A percentile compares a stretch with the other conserved stretches of the same genome.
These are phyloP conservation scores for Macrosteles quadrilineatus DNA, from an alignment of 1,140 invertebrate genomes.

Conservation along the genomic window DNA sequence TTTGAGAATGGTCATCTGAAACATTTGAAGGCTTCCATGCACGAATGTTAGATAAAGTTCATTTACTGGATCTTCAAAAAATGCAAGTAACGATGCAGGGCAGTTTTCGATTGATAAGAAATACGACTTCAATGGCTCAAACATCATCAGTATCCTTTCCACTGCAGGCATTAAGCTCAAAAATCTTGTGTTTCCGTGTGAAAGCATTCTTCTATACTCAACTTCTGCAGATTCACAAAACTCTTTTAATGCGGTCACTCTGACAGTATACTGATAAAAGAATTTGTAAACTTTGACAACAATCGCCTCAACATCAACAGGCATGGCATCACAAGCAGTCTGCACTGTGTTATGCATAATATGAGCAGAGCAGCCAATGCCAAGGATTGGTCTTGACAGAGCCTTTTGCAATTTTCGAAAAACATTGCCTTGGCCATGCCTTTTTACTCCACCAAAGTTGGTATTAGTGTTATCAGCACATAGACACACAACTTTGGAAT, in stretches of 20 bases:
- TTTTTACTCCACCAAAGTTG: slow-evolving; percentile 41
- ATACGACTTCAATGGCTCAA: slow-evolving; percentile 33
- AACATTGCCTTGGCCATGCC: slow-evolving; percentile 40
- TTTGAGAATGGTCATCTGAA: not conserved
- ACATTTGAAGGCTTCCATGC: not conserved
- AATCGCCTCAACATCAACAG: slow-evolving; percentile 43
- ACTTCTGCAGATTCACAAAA: slow-evolving; percentile 42
- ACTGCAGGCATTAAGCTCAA: slow-evolving; percentile 40
- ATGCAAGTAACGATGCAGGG: slow-evolving; percentile 33
- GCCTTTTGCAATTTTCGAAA: slow-evolving; percentile 40
- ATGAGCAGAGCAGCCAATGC: slow-evolving; percentile 41
- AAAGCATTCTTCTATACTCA: slow-evolving; percentile 41
- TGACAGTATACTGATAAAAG: slow-evolving; percentile 45
- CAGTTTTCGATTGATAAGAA: slow-evolving; percentile 30
- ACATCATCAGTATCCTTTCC: slow-evolving; percentile 34
- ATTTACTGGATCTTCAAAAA: slow-evolving; percentile 31
- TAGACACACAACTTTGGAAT: slow-evolving; percentile 42
- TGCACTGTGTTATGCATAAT: slow-evolving; percentile 42
- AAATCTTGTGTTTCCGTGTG: slow-evolving; percentile 42
- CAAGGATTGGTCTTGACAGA: slow-evolving; percentile 33
- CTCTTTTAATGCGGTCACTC: slow-evolving; percentile 38
- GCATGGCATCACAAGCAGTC: slow-evolving; percentile 38
- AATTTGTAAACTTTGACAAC: slow-evolving; percentile 45
- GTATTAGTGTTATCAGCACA: slow-evolving; percentile 45
- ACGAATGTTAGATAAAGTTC: slow-evolving; percentile 35